phyloP scores from a whole-genome alignment of 2,113 vertebrate genomes.

The Saccopteryx bilineata region DNA sequence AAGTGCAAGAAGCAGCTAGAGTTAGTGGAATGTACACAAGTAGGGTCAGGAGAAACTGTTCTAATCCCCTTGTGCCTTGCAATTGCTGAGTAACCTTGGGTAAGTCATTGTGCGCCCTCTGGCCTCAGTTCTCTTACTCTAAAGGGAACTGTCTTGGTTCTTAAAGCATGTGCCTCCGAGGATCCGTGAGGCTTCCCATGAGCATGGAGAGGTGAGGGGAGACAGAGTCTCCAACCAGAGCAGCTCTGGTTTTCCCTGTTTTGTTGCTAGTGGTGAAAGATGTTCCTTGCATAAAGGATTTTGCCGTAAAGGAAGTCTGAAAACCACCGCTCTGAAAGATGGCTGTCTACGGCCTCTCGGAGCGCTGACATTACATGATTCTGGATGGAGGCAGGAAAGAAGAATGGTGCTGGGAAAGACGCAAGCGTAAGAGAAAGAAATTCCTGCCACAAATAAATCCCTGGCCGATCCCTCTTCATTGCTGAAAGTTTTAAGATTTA shows the following conservation, averaged over 20 bases:
- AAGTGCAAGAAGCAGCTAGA: not conserved
- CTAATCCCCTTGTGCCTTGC: not conserved
- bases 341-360: not conserved
- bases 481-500: constrained; percentile 82
- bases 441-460: constrained; percentile 80
- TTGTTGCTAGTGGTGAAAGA: not conserved
- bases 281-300: constrained; percentile 47
- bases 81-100: not conserved
- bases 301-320: constrained; percentile 1
- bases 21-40: accelerated
- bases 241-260: not conserved
- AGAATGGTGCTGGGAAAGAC: constrained; percentile 68
- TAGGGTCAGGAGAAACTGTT: not conserved
- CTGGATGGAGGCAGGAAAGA: constrained; percentile 20
- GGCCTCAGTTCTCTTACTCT: not conserved
- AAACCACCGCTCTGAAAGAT: not conserved
- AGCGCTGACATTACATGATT: not conserved
- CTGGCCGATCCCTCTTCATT: constrained; percentile 69
- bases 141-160: not conserved
- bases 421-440: constrained; percentile 61
- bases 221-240: not conserved
- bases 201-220: not conserved
- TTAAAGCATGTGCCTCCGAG: not conserved
- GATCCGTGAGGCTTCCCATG: not conserved
- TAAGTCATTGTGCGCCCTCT: not conserved